These are phyloP conservation scores for Crotophaga sulcirostris DNA, from an alignment of 2,113 vertebrate species.

Conservation along the genomic window DNA sequence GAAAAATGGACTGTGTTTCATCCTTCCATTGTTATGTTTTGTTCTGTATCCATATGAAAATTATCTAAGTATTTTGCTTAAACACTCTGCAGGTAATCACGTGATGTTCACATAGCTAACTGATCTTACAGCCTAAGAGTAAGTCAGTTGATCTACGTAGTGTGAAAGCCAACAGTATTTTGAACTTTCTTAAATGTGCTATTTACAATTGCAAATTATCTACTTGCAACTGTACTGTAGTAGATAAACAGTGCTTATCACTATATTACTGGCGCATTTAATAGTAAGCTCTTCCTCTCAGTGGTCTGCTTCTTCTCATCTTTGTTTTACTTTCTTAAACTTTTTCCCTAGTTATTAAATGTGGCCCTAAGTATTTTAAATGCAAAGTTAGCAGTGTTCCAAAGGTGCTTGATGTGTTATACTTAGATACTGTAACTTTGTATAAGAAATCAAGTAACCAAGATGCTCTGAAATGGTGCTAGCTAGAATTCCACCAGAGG, in stretches of 20 bases:
- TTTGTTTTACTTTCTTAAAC: background rate
- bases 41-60: constrained; percentile 63
- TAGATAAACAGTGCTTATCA: background rate
- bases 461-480: background rate
- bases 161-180: background rate
- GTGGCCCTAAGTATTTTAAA: background rate
- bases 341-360: background rate
- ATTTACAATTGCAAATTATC: background rate
- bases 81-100: background rate
- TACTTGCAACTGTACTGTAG: background rate
- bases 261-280: background rate
- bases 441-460: background rate
- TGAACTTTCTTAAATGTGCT: background rate
- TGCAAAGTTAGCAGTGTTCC: background rate
- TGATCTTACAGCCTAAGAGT: background rate
- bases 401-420: background rate
- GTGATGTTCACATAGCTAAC: background rate
- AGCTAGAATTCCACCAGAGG: background rate
- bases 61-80: background rate
- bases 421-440: background rate
- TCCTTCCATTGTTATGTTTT: constrained; percentile 68
- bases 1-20: constrained; percentile 48
- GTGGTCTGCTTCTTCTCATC: background rate
- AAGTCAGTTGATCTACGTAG: background rate
- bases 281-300: background rate